Percentiles rank a stretch among this genome's conserved stretches.
Conservation (phyloP, 92 coral and sea anemone genomes). For the Chrysogorgia sp. region DNA sequence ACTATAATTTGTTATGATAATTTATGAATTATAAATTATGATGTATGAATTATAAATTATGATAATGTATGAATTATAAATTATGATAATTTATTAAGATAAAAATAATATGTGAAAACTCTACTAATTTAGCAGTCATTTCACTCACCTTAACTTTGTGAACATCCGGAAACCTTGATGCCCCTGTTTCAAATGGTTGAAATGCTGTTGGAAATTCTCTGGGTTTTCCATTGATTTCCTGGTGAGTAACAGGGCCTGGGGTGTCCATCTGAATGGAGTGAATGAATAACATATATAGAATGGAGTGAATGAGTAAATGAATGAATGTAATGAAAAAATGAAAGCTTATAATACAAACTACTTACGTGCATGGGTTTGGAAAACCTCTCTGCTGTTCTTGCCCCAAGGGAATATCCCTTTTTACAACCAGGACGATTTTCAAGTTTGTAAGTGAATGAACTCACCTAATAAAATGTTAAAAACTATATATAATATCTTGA, state of each 20-base stretch:
- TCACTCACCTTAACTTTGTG: slow-evolving; percentile 54
- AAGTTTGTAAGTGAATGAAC: slow-evolving; percentile 82
- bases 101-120: not conserved
- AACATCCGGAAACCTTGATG: slow-evolving; percentile 70
- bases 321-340: not conserved
- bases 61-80: too few relatives aligned
- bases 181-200: slow-evolving; percentile 86
- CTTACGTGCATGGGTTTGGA: slow-evolving; percentile 94
- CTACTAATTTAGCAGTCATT: not conserved
- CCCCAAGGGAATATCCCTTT: slow-evolving; percentile 95
- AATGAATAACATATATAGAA: not conserved
- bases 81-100: too few relatives aligned
- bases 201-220: slow-evolving; percentile 80
- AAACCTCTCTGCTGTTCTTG: slow-evolving; percentile 90
- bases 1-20: too few relatives aligned
- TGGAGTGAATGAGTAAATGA: not conserved
- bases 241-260: slow-evolving; percentile 92
- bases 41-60: too few relatives aligned
- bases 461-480: slow-evolving; percentile 58
- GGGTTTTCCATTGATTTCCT: slow-evolving; percentile 85
- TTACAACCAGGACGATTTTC: slow-evolving; percentile 87
- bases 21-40: too few relatives aligned
- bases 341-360: not conserved
- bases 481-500: too few relatives aligned
- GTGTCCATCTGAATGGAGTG: slow-evolving; percentile 74